phyloP scores from a whole-genome alignment of 2,888 invertebrate genomes.

The Cryptus viduatorius region DNA sequence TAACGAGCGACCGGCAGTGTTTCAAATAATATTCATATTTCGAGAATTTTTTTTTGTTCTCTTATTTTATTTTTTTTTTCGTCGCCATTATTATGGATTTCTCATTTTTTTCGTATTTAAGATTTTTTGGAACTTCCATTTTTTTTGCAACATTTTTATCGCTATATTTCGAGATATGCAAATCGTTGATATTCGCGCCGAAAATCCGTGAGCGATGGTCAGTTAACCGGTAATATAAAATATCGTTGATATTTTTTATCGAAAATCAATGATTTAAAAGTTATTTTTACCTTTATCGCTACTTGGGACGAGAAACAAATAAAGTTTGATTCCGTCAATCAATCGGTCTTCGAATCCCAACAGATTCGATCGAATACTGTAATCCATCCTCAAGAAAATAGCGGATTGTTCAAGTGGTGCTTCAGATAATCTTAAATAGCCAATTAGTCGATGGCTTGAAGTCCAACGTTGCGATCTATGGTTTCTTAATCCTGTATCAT shows the following conservation, averaged over 20 bases:
- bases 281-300: too few relatives aligned
- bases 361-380: not conserved
- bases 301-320: slow-evolving; percentile 40
- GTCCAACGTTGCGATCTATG: not conserved
- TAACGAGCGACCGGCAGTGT: too few relatives aligned
- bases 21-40: not conserved
- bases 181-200: too few relatives aligned
- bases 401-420: not conserved
- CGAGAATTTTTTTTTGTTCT: not conserved
- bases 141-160: too few relatives aligned
- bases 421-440: slow-evolving; percentile 3
- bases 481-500: not conserved
- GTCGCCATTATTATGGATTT: too few relatives aligned
- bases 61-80: not conserved
- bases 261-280: too few relatives aligned
- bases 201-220: too few relatives aligned
- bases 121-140: too few relatives aligned
- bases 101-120: too few relatives aligned
- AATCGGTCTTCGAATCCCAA: not conserved
- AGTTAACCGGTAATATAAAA: too few relatives aligned
- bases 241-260: too few relatives aligned
- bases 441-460: not conserved
- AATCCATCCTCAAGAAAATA: not conserved
- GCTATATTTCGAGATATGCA: too few relatives aligned
- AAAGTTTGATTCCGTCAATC: not conserved